A percentile compares a stretch with the other conserved stretches of the same genome.
These are phyloP conservation scores for Todus mexicanus DNA, from an alignment of 2,797 vertebrate genomes.

Conservation along the genomic window DNA sequence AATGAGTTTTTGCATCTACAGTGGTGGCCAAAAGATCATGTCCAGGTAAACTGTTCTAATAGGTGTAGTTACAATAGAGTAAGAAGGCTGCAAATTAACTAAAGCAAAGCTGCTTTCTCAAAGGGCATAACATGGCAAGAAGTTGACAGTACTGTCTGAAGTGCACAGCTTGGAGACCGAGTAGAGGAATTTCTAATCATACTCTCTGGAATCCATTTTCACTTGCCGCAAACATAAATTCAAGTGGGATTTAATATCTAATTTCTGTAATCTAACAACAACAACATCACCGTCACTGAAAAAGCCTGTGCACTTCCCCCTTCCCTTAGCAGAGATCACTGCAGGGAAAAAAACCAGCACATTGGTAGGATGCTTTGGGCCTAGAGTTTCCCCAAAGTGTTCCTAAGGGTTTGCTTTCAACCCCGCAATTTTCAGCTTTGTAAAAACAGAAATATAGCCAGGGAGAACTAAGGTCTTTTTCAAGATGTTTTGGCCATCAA, in stretches of 20 bases:
- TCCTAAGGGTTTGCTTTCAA: constrained; percentile 14
- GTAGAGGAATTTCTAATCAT: neutral
- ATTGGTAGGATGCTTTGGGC: neutral
- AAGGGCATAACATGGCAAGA: neutral
- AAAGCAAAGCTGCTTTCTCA: neutral
- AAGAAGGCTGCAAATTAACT: neutral
- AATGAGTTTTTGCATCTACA: neutral
- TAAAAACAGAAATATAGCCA: constrained; percentile 40
- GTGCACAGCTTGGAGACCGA: neutral
- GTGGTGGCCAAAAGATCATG: neutral
- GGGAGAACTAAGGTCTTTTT: constrained; percentile 32
- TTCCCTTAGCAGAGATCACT: neutral
- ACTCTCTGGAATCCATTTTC: neutral
- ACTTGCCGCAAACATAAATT: neutral
- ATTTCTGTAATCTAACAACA: neutral
- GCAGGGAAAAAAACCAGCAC: neutral
- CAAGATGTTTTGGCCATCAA: constrained; percentile 39
- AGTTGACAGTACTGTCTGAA: neutral
- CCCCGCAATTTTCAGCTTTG: constrained; percentile 30
- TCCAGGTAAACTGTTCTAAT: neutral
- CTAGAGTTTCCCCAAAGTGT: neutral
- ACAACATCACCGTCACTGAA: neutral
- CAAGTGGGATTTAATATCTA: neutral
- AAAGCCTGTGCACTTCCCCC: neutral
- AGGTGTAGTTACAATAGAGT: neutral